These are phyloP conservation scores for Holacanthella duospinosa DNA, from an alignment of 2,888 invertebrate genomes.

Conservation along the genomic window DNA sequence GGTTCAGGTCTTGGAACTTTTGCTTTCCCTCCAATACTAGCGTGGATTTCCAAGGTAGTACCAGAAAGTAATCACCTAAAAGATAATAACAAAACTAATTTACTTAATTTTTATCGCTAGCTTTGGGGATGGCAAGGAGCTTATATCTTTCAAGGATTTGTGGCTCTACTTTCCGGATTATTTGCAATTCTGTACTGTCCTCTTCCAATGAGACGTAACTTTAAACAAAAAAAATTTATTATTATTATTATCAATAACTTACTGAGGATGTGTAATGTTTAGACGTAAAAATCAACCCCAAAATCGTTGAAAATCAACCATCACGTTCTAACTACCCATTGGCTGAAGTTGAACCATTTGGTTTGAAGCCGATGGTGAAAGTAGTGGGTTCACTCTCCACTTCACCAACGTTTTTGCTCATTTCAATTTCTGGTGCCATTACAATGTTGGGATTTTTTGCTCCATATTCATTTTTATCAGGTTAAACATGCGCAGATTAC, in stretches of 20 bases:
- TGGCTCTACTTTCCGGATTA: conserved; percentile 62
- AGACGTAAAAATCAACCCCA: background rate
- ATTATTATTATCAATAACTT: too few species aligned
- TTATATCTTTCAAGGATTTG: conserved; percentile 58
- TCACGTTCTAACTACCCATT: background rate
- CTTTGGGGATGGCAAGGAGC: conserved; percentile 63
- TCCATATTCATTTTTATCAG: conserved; percentile 68
- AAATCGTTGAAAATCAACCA: background rate
- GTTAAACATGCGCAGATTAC: conserved; percentile 39
- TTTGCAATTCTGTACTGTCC: conserved; percentile 78
- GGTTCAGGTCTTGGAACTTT: conserved; percentile 92
- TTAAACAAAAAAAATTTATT: too few species aligned
- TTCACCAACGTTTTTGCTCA: conserved; percentile 74
- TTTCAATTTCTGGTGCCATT: conserved; percentile 79
- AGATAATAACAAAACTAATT: too few species aligned
- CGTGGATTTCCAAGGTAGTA: conserved; percentile 50
- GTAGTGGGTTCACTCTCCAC: conserved; percentile 56
- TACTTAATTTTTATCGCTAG: too few species aligned
- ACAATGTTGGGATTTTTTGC: conserved; percentile 95
- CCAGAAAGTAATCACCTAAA: too few species aligned
- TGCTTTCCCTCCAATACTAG: conserved; percentile 65
- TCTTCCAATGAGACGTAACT: conserved; percentile 43
- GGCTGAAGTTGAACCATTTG: background rate
- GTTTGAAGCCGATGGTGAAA: background rate
- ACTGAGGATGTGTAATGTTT: background rate